Evolutionary conservation across 1,140 invertebrate genomes (phyloP).

Genomic region (Zaprionus inermis): DNA sequence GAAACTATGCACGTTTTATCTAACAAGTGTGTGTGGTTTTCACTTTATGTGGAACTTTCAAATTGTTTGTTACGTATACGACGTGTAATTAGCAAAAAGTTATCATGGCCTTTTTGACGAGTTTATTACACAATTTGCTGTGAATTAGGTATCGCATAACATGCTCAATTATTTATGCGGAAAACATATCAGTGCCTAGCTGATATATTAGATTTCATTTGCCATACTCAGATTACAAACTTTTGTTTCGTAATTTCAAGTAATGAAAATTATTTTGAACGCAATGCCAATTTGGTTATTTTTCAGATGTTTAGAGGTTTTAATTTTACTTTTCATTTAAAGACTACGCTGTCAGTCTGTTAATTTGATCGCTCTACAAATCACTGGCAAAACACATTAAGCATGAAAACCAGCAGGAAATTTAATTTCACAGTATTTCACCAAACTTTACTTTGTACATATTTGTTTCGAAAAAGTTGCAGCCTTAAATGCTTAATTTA

Average conservation of each 20-base stretch:
- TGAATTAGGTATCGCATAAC: not conserved
- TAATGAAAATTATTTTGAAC: too few relatives aligned
- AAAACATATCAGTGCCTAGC: not conserved
- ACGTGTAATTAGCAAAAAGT: constrained; percentile 54
- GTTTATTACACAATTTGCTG: constrained; percentile 18
- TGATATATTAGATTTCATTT: not conserved
- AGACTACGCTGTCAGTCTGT: not conserved
- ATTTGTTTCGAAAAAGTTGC: not conserved
- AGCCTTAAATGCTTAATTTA: constrained; percentile 24
- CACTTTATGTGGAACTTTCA: constrained; percentile 39
- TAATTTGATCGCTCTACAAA: not conserved
- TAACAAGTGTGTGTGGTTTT: constrained; percentile 58
- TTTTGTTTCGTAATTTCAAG: not conserved
- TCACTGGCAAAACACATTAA: not conserved
- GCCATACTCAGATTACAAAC: not conserved
- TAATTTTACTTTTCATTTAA: not conserved
- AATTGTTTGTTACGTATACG: constrained; percentile 42
- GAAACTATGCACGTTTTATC: constrained; percentile 15
- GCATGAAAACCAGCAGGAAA: not conserved
- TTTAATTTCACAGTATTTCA: not conserved
- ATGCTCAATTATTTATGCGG: not conserved
- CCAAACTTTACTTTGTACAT: not conserved
- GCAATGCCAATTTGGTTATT: not conserved
- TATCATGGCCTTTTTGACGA: constrained; percentile 22
- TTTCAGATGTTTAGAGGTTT: not conserved